Evolutionary conservation across 1,140 invertebrate genomes (phyloP).

Genomic region (Halictus rubicundus): DNA sequence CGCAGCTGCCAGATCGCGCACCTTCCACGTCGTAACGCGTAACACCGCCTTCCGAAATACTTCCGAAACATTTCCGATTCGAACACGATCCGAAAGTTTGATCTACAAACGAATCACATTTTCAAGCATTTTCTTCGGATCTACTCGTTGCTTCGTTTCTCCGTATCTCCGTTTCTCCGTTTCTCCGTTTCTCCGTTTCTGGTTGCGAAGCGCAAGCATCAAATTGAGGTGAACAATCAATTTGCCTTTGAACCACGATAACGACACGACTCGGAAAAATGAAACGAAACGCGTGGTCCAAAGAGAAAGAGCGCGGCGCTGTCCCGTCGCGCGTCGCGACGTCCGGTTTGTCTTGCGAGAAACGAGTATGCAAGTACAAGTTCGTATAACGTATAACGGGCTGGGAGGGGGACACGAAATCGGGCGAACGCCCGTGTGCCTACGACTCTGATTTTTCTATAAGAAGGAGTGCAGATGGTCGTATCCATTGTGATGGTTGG

Average conservation of each 20-base stretch:
- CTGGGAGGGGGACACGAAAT: slow-evolving; percentile 30
- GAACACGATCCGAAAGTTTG: too few species aligned
- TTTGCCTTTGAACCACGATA: too few species aligned
- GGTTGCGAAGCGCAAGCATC: too few species aligned
- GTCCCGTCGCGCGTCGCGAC: too few species aligned
- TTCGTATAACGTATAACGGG: slow-evolving; percentile 40
- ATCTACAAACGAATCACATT: background rate
- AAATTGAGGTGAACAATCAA: too few species aligned
- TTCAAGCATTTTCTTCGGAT: background rate
- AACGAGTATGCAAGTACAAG: slow-evolving; percentile 7
- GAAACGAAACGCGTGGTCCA: too few species aligned
- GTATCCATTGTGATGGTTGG: slow-evolving; percentile 62
- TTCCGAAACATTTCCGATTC: background rate
- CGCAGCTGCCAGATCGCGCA: slow-evolving; percentile 61
- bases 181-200: too few species aligned
- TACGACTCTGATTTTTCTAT: slow-evolving; percentile 70
- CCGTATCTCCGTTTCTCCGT: too few species aligned
- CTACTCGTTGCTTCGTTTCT: too few species aligned
- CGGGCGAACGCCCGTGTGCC: slow-evolving; percentile 40
- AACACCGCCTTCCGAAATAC: slow-evolving; percentile 21
- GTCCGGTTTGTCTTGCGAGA: background rate
- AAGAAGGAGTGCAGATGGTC: slow-evolving; percentile 70
- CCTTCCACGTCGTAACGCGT: slow-evolving; percentile 47
- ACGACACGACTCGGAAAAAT: too few species aligned
- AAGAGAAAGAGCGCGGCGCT: too few species aligned